Base-by-base conservation (phyloP, 2,113 vertebrate genomes). In the Ciconia maguari region DNA sequence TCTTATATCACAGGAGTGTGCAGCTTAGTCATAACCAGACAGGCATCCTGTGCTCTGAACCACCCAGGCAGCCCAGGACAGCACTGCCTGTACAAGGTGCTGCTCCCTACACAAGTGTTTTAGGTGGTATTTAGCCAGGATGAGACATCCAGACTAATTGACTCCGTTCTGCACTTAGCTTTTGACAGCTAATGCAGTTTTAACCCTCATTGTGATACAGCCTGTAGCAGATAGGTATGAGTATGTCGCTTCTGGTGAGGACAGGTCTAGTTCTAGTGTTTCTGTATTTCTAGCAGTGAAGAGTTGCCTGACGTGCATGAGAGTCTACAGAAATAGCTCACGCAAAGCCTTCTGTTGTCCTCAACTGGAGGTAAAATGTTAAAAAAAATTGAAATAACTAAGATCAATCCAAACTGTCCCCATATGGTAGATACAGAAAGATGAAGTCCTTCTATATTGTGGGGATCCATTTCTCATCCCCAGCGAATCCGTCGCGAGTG, bases 11-110 rank as follows among this genome's bases (percentile, higher is more conserved):
- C 8, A 49, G 32, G 42, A 13, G 13, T 1, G 4, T 61, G 58
- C 22, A 81, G 64, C 46, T 49, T 36, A 25, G 32, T 27, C 21
- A 7, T 49, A 16, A 16, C 18, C 54, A 57, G 62, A 6, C 2
- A 12, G 9, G 9, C 19, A 6, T 6, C 11, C 26, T 0, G 0
- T 64, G 52, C 41, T 54, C 42, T n/a, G 24, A 16, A 16, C 26
- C 27, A 22, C 21, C 10, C 15, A 12, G 14, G 30, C 57, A 55
- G 54, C 32, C 21, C 14, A 20, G 32, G 69, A 71, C 44, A 70
- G 25, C 21, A 7, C 22, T 25, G 22, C 48, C 54, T 68, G 22
- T n/a, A 11, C 16, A 9, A 70, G 77, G 46, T 62, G 42, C 74
- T 92, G 78, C 48, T 87, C n/a, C 27, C 30, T 25, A 9, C 30